A percentile compares a stretch with the other conserved stretches of the same genome.
phyloP scores from a whole-genome alignment of 2,113 vertebrate species.

The Eretmochelys imbricata region DNA sequence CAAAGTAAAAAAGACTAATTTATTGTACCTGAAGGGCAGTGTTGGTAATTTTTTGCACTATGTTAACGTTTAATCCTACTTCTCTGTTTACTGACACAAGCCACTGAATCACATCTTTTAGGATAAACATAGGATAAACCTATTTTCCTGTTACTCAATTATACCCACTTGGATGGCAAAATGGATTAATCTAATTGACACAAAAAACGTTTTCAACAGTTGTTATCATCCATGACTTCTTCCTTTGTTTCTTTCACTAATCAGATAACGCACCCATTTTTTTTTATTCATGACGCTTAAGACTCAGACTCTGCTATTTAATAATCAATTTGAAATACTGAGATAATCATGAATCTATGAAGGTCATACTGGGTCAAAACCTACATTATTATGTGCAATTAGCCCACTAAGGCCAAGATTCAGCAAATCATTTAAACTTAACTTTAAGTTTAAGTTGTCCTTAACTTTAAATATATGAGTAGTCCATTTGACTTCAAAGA shows the following conservation, averaged over 20 bases:
- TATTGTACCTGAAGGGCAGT: slow-evolving; percentile 39
- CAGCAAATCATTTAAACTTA: neutral
- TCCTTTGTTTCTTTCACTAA: slow-evolving; percentile 36
- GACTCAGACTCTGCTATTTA: neutral
- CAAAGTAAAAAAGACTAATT: slow-evolving; percentile 49
- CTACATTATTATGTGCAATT: neutral
- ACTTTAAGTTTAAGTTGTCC: neutral
- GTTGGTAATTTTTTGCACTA: slow-evolving; percentile 45
- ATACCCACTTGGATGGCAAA: slow-evolving; percentile 22
- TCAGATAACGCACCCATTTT: neutral
- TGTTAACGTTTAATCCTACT: slow-evolving; percentile 44
- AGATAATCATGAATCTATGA: neutral
- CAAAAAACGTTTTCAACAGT: slow-evolving; percentile 17
- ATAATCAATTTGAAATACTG: neutral
- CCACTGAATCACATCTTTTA: slow-evolving; percentile 1
- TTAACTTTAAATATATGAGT: slow-evolving; percentile 10
- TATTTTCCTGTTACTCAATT: neutral
- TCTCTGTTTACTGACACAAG: slow-evolving; percentile 33
- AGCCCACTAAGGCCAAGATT: neutral
- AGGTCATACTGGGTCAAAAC: slow-evolving; percentile 27
- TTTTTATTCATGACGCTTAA: slow-evolving; percentile 7
- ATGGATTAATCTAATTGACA: slow-evolving; percentile 15
- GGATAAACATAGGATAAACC: slow-evolving; percentile 6
- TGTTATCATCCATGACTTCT: slow-evolving; percentile 13
- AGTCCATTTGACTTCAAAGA: neutral